These are phyloP conservation scores for Pandemis cinnamomeana DNA, from an alignment of 2,888 invertebrate genomes.

Conservation along the genomic window DNA sequence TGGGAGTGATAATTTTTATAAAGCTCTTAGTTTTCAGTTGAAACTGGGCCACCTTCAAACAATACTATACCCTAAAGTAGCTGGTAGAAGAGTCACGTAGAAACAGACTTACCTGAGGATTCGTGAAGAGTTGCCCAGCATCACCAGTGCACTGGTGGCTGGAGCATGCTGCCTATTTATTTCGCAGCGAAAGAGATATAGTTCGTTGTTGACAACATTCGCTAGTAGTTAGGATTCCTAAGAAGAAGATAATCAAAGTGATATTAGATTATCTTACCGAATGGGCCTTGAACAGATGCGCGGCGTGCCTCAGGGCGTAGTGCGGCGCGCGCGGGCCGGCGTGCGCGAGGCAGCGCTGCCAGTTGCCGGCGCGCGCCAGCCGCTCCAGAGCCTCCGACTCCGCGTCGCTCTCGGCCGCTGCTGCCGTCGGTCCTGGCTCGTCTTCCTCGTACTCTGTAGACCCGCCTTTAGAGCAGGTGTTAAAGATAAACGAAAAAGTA, in stretches of 20 bases:
- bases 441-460: slow-evolving; percentile 63
- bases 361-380: slow-evolving; percentile 76
- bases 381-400: slow-evolving; percentile 67
- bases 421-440: slow-evolving; percentile 44
- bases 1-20: no score
- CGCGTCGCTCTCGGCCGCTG: slow-evolving; percentile 45
- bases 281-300: slow-evolving; percentile 71
- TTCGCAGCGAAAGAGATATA: no score
- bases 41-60: no score
- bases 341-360: slow-evolving; percentile 76
- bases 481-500: neutral
- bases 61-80: no score
- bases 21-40: no score
- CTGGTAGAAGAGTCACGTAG: no score
- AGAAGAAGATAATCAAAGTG: neutral
- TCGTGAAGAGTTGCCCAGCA: no score
- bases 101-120: no score
- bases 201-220: no score
- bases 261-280: slow-evolving; percentile 52
- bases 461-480: slow-evolving; percentile 43
- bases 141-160: no score
- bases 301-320: slow-evolving; percentile 73
- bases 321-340: slow-evolving; percentile 70
- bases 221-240: no score
- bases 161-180: no score